Base-by-base conservation (phyloP, 2,888 invertebrate genomes). In the Pteria penguin region DNA sequence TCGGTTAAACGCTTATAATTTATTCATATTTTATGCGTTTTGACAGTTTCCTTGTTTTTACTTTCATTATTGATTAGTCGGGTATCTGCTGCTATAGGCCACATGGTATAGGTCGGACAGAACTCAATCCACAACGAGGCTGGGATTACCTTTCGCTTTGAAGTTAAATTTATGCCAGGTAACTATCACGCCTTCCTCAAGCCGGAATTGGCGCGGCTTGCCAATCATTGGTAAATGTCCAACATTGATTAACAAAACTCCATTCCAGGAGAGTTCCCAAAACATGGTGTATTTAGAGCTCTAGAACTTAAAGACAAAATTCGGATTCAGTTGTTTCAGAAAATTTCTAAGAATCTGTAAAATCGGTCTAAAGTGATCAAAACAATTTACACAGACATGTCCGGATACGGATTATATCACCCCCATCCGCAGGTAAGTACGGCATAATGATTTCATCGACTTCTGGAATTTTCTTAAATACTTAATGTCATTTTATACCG, bases 391-490 rank as follows among this genome's bases (percentile, higher is more conserved):
- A 45, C 45, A 31, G 65, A 71, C 24, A 80, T 80, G 80, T 80
- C 80, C 26, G 79, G 78, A 11, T 78, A 81, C 62, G 78, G 78
- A 27, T 52, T 81, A 14, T 81, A 78, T 72, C 80, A 78, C 52
- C 74, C 76, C 11, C 80, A 76, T 26, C 65, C 65, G 26, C 78
- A 78, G 74, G 78, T 78, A 75, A 36, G 76, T 32, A 18, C 22
- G 33, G 18, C 18, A 22, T 61, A 33, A 66, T 29, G 45, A 33
- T 27, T 57, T 55, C 62, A 33, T 77, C 69, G 58, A 65, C 61
- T 11, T 58, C 55, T 45, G 45, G 45, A 45, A 45, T 45, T 71
- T 72, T 69, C 71, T 78, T 77, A 54, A 77, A 77, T 77, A 68
- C 70, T 77, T 77, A 77, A 77, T 77, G 72, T 65, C 55, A 32